Evolutionary conservation across 1,140 invertebrate species (phyloP).

Genomic region (Drosophila serrata): DNA sequence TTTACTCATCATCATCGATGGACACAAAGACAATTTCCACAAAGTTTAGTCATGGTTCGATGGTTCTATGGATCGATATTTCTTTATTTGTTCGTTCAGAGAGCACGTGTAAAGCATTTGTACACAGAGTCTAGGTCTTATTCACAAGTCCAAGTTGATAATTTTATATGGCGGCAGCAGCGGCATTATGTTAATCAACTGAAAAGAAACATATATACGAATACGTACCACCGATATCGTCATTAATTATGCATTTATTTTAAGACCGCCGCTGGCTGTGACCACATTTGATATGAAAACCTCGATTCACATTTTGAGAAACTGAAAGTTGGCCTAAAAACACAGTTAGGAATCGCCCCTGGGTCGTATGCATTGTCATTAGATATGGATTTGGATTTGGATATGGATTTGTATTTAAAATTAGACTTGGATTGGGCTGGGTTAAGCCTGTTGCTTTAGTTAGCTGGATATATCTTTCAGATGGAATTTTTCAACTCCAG

Average conservation of each 20-base stretch:
- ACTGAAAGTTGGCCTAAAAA: slow-evolving; percentile 81
- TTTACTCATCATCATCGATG: slow-evolving; percentile 22
- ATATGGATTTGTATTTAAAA: not conserved
- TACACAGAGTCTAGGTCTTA: slow-evolving; percentile 31
- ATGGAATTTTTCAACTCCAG: not conserved
- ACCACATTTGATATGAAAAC: slow-evolving; percentile 70
- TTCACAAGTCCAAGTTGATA: slow-evolving; percentile 38
- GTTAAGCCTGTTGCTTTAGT: slow-evolving; percentile 36
- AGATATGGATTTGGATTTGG: slow-evolving; percentile 16
- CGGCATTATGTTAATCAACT: slow-evolving; percentile 66
- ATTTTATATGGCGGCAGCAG: slow-evolving; percentile 13
- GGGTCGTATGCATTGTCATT: slow-evolving; percentile 46
- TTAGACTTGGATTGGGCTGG: slow-evolving; percentile 12
- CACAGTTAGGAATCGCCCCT: slow-evolving; percentile 60
- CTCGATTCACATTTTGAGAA: slow-evolving; percentile 72
- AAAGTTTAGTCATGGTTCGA: slow-evolving; percentile 26
- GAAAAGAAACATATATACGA: slow-evolving; percentile 27
- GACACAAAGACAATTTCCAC: slow-evolving; percentile 35
- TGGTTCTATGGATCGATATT: slow-evolving; percentile 16
- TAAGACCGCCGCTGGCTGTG: slow-evolving; percentile 59
- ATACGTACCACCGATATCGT: slow-evolving; percentile 35
- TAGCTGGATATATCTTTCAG: not conserved
- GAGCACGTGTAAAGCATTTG: slow-evolving; percentile 47
- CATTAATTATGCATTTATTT: slow-evolving; percentile 81
- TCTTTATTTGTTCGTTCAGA: slow-evolving; percentile 5